A percentile compares a stretch with the other conserved stretches of the same genome.
Conservation (phyloP, 35 echinoderm and acorn worm genomes). For the Diadema setosum region DNA sequence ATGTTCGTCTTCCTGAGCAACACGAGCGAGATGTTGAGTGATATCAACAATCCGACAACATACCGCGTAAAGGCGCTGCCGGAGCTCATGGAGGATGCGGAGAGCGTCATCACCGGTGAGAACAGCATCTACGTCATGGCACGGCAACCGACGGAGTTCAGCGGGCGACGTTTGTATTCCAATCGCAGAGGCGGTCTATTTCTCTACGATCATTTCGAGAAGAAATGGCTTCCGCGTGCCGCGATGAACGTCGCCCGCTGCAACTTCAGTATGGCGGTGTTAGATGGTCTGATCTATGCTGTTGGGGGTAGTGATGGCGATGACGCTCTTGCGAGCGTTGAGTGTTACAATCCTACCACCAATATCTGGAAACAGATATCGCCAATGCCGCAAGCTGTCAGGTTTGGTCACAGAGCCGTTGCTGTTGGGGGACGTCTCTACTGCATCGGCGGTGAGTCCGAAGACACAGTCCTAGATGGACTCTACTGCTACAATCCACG, state of each 20-base stretch:
- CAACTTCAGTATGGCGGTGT: conserved; percentile 80
- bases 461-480: conserved; percentile 65
- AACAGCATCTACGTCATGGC: conserved; percentile 92
- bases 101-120: conserved; percentile 90
- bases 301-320: conserved; percentile 78
- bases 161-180: conserved; percentile 69
- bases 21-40: conserved; percentile 60
- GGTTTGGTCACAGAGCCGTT: conserved; percentile 53
- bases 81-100: conserved; percentile 88
- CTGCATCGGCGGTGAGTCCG: conserved; percentile 81
- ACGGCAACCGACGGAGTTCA: conserved; percentile 72
- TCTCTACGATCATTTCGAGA: conserved; percentile 95
- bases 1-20: conserved; percentile 97
- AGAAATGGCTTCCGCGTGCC: conserved; percentile 89
- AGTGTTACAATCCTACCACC: conserved; percentile 84
- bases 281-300: conserved; percentile 91
- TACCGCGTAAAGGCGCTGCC: conserved; percentile 83
- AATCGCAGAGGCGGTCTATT: conserved; percentile 86
- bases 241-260: conserved; percentile 72
- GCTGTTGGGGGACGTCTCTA: conserved; percentile 85
- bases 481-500: conserved; percentile 90
- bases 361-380: conserved; percentile 75
- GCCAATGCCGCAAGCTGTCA: conserved; percentile 68
- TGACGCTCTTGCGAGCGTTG: conserved; percentile 42
- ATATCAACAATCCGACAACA: conserved; percentile 26